These are phyloP conservation scores for Pelodiscus sinensis DNA, from an alignment of 2,113 vertebrate genomes.

Conservation along the genomic window DNA sequence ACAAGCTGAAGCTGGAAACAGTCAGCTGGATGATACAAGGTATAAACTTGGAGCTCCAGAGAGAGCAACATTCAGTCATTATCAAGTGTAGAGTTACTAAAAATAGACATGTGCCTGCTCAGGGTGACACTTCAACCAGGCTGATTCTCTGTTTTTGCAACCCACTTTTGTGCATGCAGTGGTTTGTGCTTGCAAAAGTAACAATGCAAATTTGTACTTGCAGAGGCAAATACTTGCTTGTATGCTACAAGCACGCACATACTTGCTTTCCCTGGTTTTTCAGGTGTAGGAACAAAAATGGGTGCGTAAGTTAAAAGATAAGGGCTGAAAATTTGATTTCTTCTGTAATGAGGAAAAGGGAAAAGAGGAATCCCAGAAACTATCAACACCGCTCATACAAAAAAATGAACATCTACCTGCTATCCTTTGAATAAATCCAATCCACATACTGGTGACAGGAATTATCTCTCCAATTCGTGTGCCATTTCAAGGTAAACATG, in stretches of 20 bases:
- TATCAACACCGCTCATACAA: background rate
- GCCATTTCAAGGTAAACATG: slow-evolving; percentile 54
- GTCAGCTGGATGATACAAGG: background rate
- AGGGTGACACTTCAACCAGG: background rate
- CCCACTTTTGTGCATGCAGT: slow-evolving; percentile 40
- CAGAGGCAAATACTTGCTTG: slow-evolving; percentile 25
- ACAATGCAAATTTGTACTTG: slow-evolving; percentile 39
- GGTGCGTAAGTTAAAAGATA: slow-evolving; percentile 30
- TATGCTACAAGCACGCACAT: slow-evolving; percentile 59
- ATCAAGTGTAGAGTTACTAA: background rate
- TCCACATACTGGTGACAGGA: slow-evolving; percentile 29
- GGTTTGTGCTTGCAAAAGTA: slow-evolving; percentile 36
- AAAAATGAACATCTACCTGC: slow-evolving; percentile 20
- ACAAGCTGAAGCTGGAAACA: background rate
- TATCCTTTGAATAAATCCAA: slow-evolving; percentile 16
- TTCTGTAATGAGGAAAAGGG: background rate
- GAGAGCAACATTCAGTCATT: background rate
- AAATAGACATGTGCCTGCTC: background rate
- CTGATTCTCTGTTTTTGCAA: slow-evolving; percentile 24
- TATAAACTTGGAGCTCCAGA: background rate
- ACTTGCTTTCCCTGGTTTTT: slow-evolving; percentile 32
- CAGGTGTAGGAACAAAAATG: slow-evolving; percentile 17
- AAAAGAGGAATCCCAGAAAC: slow-evolving; percentile 31
- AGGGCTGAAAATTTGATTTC: slow-evolving; percentile 21
- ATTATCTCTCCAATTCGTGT: slow-evolving; percentile 43